Evolutionary conservation across 2,888 invertebrate genomes (phyloP).

Genomic region (Sphecodes monilicornis): DNA sequence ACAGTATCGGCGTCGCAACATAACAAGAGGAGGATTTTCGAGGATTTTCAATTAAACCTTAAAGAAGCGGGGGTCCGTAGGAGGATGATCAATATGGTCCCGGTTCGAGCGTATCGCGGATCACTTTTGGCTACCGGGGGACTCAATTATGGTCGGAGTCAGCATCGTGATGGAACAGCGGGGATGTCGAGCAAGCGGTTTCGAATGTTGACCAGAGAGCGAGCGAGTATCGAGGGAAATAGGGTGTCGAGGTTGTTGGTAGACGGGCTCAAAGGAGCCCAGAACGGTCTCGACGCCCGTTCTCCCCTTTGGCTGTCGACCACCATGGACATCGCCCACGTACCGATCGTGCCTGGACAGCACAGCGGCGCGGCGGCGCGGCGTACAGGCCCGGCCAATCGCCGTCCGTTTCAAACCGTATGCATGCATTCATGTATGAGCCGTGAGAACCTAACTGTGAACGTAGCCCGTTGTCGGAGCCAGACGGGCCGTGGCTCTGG

Average conservation of each 20-base stretch:
- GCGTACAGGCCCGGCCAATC: constrained; percentile 58
- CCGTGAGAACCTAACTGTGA: constrained; percentile 83
- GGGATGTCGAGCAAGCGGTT: constrained; percentile 5
- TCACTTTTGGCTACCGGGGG: background rate
- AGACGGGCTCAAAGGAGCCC: constrained; percentile 37
- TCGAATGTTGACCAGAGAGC: constrained; percentile 12
- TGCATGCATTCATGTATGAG: constrained; percentile 78
- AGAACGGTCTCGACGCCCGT: constrained; percentile 39
- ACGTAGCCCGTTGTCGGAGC: constrained; percentile 74
- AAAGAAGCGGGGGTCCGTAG: background rate
- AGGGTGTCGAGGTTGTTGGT: constrained; percentile 40
- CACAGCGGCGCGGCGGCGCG: no score
- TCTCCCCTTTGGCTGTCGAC: constrained; percentile 56
- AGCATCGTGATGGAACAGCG: background rate
- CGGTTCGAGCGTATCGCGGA: background rate
- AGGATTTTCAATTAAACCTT: background rate
- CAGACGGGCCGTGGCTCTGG: constrained; percentile 69
- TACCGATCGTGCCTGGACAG: constrained; percentile 56
- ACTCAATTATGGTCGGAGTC: constrained; percentile 1
- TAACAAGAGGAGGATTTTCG: no score
- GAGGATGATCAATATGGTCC: background rate
- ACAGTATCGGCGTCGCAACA: no score
- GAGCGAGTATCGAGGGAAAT: constrained; percentile 12
- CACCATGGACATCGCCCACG: constrained; percentile 67
- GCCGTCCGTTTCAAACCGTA: constrained; percentile 64